Conservation (phyloP, 2,113 vertebrate genomes). For the Saimiri boliviensis region DNA sequence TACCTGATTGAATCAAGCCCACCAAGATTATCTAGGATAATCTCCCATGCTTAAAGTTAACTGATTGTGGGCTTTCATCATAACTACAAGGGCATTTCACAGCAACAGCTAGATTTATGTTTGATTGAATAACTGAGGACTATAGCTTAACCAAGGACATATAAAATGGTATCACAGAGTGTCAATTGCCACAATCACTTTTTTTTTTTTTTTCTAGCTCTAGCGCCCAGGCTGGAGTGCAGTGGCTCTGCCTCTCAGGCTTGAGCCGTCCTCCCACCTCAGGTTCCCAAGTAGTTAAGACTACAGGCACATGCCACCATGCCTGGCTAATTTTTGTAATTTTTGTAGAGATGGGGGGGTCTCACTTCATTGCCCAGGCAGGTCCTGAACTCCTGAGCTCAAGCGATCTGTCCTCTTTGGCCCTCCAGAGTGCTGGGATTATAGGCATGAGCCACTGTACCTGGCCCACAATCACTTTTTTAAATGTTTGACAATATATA, state of each 20-base stretch:
- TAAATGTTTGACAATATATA: background rate
- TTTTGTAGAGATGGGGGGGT: too few species aligned
- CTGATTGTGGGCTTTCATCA: background rate
- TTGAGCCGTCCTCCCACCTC: too few species aligned
- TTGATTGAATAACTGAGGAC: conserved; percentile 17
- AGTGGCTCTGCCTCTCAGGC: too few species aligned
- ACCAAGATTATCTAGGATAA: background rate
- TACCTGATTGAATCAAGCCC: background rate
- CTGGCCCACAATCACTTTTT: background rate
- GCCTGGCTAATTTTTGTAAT: too few species aligned
- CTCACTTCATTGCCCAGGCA: too few species aligned
- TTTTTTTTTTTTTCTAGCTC: background rate
- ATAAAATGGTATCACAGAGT: conserved; percentile 3
- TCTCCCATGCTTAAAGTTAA: background rate
- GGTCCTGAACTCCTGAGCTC: too few species aligned
- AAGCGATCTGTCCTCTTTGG: too few species aligned
- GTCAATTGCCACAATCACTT: background rate
- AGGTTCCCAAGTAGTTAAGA: too few species aligned
- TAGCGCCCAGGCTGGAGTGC: too few species aligned
- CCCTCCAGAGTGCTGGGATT: too few species aligned
- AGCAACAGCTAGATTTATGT: background rate
- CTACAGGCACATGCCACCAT: too few species aligned
- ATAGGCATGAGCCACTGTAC: too few species aligned
- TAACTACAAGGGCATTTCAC: background rate
- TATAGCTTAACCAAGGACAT: background rate